Conservation (phyloP, 2,888 invertebrate genomes). For the Chaetogeoica ovagalla region DNA sequence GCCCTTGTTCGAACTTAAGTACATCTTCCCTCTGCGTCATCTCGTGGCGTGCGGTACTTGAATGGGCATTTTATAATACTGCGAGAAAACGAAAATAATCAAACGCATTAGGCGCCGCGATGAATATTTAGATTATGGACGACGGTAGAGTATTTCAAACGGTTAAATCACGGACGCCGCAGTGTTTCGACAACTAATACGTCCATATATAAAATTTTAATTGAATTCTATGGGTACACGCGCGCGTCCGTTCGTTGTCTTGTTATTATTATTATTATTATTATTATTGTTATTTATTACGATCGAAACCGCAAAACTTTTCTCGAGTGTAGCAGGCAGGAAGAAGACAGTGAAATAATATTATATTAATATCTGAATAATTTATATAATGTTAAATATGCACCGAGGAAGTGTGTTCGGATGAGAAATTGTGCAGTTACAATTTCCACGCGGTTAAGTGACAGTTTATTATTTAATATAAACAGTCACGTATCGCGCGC, state of each 20-base stretch:
- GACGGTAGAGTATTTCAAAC: too few species aligned
- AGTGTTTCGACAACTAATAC: too few species aligned
- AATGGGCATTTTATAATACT: slow-evolving; percentile 50
- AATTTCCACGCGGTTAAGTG: background rate
- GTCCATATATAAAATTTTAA: too few species aligned
- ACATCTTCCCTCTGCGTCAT: slow-evolving; percentile 91
- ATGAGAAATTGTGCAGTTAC: background rate
- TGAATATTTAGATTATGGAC: too few species aligned
- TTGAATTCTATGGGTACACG: background rate
- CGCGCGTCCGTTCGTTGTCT: too few species aligned
- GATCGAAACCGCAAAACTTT: background rate
- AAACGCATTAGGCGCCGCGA: background rate
- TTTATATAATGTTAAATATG: background rate
- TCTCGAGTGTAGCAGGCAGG: background rate
- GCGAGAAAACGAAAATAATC: slow-evolving; percentile 5
- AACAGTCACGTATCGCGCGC: background rate
- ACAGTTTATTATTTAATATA: slow-evolving; percentile 13
- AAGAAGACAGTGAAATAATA: background rate
- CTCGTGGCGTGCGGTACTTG: slow-evolving; percentile 61
- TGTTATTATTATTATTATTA: too few species aligned
- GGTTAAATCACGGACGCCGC: too few species aligned
- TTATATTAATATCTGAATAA: background rate
- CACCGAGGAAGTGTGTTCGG: background rate
- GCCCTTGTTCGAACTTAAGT: slow-evolving; percentile 93
- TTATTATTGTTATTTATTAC: too few species aligned